Percentiles rank a stretch among this genome's conserved stretches.
phyloP scores from a whole-genome alignment of 1,140 invertebrate genomes.

The Drosophila fuyamai region DNA sequence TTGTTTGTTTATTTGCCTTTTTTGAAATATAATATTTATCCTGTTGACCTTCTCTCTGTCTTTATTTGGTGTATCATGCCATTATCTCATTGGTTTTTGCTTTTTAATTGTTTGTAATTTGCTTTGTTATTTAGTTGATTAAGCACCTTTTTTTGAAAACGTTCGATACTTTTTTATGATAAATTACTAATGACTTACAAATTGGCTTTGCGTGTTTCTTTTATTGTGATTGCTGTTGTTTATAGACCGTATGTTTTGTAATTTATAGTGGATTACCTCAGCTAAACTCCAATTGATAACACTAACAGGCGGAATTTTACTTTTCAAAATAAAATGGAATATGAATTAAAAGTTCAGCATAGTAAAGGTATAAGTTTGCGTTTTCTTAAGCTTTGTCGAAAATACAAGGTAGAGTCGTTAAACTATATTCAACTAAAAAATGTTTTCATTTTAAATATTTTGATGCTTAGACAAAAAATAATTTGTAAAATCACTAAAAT shows the following conservation, averaged over 20 bases:
- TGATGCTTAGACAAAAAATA: no score
- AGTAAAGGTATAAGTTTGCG: no score
- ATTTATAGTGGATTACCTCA: conserved; percentile 9
- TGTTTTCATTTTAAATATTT: no score
- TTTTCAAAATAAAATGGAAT: conserved; percentile 1
- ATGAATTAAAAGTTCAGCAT: no score
- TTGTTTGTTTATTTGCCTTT: conserved; percentile 16
- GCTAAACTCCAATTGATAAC: not conserved
- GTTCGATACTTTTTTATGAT: conserved; percentile 8
- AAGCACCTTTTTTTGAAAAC: conserved; percentile 6
- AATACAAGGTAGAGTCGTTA: no score
- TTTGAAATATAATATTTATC: conserved; percentile 21
- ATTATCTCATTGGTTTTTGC: not conserved
- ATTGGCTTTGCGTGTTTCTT: conserved; percentile 10
- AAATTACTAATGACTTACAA: conserved; percentile 36
- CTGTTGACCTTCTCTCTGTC: not conserved
- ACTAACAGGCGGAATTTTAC: not conserved
- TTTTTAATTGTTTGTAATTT: conserved; percentile 4
- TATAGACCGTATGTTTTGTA: conserved; percentile 5
- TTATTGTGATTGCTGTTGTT: not conserved
- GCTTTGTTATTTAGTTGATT: conserved; percentile 9
- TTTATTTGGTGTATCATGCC: not conserved
- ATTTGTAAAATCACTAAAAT: no score
- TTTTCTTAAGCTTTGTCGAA: no score
- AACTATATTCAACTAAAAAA: not conserved